Percentiles rank a stretch among this genome's conserved stretches.
These are phyloP conservation scores for Acanthopleura granulata DNA, from an alignment of 2,888 invertebrate species.

Conservation along the genomic window DNA sequence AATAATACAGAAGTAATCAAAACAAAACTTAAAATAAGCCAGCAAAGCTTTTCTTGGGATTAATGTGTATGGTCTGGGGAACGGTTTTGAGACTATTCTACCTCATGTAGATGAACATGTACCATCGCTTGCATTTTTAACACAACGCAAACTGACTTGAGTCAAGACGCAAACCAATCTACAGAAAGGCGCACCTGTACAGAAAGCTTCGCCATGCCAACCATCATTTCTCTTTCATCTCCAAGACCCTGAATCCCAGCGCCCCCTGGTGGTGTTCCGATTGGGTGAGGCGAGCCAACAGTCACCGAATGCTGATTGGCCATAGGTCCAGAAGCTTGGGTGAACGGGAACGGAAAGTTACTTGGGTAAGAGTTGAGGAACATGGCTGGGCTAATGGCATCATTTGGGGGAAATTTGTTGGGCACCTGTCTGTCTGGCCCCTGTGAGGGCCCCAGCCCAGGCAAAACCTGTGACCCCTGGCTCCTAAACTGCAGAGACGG, in stretches of 20 bases:
- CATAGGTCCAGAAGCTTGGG: background rate
- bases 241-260: constrained; percentile 25
- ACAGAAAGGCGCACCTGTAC: constrained; percentile 39
- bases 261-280: constrained; percentile 33
- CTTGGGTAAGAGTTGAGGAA: constrained; percentile 32
- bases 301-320: constrained; percentile 18
- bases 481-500: background rate
- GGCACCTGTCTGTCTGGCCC: background rate
- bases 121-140: no score
- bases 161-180: no score
- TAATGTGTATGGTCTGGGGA: no score
- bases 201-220: constrained; percentile 44
- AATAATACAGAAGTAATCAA: no score
- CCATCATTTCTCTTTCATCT: constrained; percentile 41
- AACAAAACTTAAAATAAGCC: no score
- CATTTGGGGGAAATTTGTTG: background rate
- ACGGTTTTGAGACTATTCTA: no score
- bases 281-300: constrained; percentile 25
- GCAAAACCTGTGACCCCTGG: constrained; percentile 14
- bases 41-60: no score
- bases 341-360: background rate
- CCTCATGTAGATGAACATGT: no score
- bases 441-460: background rate
- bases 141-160: no score
- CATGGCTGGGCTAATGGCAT: constrained; percentile 24